These are phyloP conservation scores for Heterodera carotae DNA, from an alignment of 1,140 invertebrate genomes.

Conservation along the genomic window DNA sequence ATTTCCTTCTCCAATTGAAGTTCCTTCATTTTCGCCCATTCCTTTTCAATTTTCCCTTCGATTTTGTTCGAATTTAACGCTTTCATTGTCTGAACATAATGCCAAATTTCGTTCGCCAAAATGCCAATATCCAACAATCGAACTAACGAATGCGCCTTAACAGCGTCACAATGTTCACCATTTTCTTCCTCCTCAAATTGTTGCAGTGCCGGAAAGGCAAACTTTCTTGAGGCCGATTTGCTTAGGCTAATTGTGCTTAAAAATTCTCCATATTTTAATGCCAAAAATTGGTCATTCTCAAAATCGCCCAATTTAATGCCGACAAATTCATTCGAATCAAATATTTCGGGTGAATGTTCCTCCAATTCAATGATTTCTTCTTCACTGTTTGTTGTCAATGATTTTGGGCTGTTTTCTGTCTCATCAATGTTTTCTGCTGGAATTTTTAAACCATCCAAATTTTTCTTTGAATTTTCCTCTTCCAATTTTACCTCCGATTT, in stretches of 20 bases:
- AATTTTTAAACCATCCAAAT: not conserved
- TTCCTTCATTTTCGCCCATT: not conserved
- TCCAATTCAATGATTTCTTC: not conserved
- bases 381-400: not conserved
- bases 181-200: not conserved
- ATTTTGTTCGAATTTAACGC: not conserved
- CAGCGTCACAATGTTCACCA: not conserved
- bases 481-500: not conserved
- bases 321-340: not conserved
- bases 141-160: not conserved
- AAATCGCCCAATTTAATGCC: not conserved
- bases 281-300: not conserved
- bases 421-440: not conserved
- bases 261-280: slow-evolving; percentile 1
- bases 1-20: not conserved
- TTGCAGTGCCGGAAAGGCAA: not conserved
- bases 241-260: not conserved
- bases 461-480: not conserved
- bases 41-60: not conserved
- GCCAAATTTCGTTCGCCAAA: slow-evolving; percentile 1
- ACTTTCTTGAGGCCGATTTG: not conserved
- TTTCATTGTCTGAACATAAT: not conserved
- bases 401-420: not conserved
- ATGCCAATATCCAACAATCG: not conserved
- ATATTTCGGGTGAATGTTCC: not conserved